Evolutionary conservation across 2,113 vertebrate genomes (phyloP), one percentile per base, ranked within the genome.

Genomic region (Lamprologus callipterus): DNA sequence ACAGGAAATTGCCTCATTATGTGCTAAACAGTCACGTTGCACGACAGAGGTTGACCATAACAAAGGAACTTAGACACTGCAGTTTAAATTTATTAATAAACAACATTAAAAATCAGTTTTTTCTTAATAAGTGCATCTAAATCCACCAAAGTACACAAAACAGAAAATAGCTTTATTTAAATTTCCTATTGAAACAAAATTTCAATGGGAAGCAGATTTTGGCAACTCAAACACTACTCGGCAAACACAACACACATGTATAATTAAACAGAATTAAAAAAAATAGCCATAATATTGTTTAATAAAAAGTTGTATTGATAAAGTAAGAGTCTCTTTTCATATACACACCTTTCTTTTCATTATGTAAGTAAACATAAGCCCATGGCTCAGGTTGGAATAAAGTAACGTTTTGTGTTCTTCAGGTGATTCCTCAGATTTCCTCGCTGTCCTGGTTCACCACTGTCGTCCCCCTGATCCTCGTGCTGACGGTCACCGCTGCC

Each of bases 361-460:
- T 21, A 47, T 49, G 17, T 21, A 26, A 45, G 40, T 84, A 70
- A 78, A 13, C 26, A 19, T 19, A 23, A 0, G 3, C 54, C 83
- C 28, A 35, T 16, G 4, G 37, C 13, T 51, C 49, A 19, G 49
- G 49, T 51, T 51, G 17, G 49, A 51, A 19, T 51, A 4, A 51
- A 51, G 16, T 51, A 51, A 28, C 0, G 3, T 68, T 86, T 37
- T 70, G 7, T 83, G 7, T 19, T 60, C 87, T 89, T 7, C 94
- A 99, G 98, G 40, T 98, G 88, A 97, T 99, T 93, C 98, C 98
- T 55, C 95, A 98, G 91, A 97, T 99, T 89, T 98, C 98, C 14
- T 98, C 98, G 0, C 96, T 99, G 92, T 95, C 97, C 26, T 99
- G 98, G 98, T 98, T 97, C 91, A 98, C 98, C 83, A 99, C 98